Percentiles rank a stretch among this genome's conserved stretches.
These are phyloP conservation scores for Oasisia sp. DNA, from an alignment of 2,888 invertebrate species.

Conservation along the genomic window DNA sequence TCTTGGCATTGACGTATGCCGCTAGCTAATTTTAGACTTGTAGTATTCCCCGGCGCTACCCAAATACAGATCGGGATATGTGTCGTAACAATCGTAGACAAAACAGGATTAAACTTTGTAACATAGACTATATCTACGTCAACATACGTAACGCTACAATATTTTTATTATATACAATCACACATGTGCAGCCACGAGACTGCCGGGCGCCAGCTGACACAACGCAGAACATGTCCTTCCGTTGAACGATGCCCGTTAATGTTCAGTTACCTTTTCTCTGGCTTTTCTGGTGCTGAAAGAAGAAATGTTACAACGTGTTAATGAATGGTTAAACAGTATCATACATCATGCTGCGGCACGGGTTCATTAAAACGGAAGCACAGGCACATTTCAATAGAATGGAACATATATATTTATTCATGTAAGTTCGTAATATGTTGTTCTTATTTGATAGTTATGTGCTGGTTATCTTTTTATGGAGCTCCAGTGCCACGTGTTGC, in stretches of 20 bases:
- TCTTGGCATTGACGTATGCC: background rate
- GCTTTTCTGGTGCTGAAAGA: background rate
- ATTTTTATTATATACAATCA: background rate
- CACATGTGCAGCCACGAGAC: background rate
- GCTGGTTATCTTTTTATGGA: background rate
- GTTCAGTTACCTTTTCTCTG: constrained; percentile 8
- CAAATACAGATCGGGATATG: background rate
- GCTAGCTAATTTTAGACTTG: background rate
- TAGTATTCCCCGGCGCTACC: background rate
- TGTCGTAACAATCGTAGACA: background rate
- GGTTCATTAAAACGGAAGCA: background rate
- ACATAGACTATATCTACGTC: background rate
- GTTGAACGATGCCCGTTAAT: background rate
- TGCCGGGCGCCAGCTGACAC: background rate
- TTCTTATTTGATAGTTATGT: background rate
- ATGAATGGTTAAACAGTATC: background rate
- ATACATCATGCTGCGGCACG: background rate
- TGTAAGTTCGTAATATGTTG: background rate
- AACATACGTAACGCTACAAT: background rate
- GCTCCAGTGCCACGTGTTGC: background rate
- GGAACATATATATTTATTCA: background rate
- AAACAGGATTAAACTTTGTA: background rate
- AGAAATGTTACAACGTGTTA: background rate
- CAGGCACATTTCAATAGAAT: background rate
- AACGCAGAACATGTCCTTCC: background rate